These are phyloP conservation scores for Azemiops feae DNA, from an alignment of 2,113 vertebrate genomes.

Conservation along the genomic window DNA sequence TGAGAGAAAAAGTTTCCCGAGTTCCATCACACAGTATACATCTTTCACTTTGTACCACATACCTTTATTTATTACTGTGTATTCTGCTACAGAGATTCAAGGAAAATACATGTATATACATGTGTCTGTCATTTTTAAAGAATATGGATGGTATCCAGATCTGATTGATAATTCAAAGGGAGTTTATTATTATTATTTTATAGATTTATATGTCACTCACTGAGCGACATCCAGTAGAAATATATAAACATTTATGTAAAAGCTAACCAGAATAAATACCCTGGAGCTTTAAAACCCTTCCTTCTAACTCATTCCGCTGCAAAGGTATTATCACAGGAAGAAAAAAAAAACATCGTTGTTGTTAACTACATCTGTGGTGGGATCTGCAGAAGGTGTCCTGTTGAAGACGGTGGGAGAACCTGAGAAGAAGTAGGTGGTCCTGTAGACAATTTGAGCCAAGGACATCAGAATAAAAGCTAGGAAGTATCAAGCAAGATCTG, in stretches of 20 bases:
- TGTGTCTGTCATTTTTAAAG: slow-evolving; percentile 27
- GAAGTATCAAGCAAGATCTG: background rate
- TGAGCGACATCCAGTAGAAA: background rate
- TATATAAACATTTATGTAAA: background rate
- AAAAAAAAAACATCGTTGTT: background rate
- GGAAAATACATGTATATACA: background rate
- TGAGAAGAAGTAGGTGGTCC: background rate
- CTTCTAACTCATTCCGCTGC: background rate
- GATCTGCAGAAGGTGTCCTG: background rate
- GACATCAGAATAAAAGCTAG: background rate
- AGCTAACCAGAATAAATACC: background rate
- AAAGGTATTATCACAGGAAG: background rate
- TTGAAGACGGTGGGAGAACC: background rate
- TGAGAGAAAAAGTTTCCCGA: background rate
- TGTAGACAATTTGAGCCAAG: background rate
- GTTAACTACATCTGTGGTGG: background rate
- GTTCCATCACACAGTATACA: background rate
- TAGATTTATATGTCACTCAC: background rate
- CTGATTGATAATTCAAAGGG: background rate
- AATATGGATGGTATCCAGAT: background rate
- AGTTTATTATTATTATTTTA: background rate
- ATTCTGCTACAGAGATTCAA: slow-evolving; percentile 1
- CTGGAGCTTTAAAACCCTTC: background rate
- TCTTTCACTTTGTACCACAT: background rate
- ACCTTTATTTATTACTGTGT: slow-evolving; percentile 13